Base-by-base conservation (phyloP, 2,113 vertebrate species). In the Melanerpes aurifrons region DNA sequence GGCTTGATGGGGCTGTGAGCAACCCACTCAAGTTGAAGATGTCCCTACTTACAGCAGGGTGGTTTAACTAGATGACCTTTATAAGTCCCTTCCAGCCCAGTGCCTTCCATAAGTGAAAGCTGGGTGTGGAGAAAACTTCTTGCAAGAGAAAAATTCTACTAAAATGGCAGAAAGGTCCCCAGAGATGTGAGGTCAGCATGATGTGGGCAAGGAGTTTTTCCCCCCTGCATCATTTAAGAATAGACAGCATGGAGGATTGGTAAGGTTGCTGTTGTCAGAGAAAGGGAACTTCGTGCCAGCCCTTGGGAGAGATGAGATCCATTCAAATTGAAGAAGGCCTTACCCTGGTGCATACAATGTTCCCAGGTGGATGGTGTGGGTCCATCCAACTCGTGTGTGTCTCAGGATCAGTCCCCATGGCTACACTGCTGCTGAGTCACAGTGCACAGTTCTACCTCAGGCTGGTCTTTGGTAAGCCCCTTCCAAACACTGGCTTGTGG, bases 291-390 rank as follows among this genome's bases (percentile, higher is more conserved):
- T 81, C 19, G 4, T 35, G 18, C 26, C 32, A 73, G 28, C 35
- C 66, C 26, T 72, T 37, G 35, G 48, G 18, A 82, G 54, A 62
- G 54, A 28, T 8, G 13, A 75, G 45, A 53, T 32, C 40, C 50
- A 15, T 25, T 77, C 37, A 10, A 4, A 1, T 3, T 47, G 68
- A 57, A 66, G 67, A 72, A 69, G 25, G 9, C 7, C 71, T 82
- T 45, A 15, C 11, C 11, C 70, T 79, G 22, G 48, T 15, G 25
- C 3, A 1, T 22, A 15, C 0, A 0, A 31, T 4, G 2, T 43
- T 48, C 70, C 12, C 45, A 26, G n/a, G 12, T 5, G 61, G 32
- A 54, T 26, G 70, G 28, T 45, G 40, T 58, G 59, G 18, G 48
- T 22, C 16, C 19, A 48, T 24, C 66, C 45, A 61, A 13, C 3